phyloP scores from a whole-genome alignment of 2,113 vertebrate species.

The Grammomys surdaster region DNA sequence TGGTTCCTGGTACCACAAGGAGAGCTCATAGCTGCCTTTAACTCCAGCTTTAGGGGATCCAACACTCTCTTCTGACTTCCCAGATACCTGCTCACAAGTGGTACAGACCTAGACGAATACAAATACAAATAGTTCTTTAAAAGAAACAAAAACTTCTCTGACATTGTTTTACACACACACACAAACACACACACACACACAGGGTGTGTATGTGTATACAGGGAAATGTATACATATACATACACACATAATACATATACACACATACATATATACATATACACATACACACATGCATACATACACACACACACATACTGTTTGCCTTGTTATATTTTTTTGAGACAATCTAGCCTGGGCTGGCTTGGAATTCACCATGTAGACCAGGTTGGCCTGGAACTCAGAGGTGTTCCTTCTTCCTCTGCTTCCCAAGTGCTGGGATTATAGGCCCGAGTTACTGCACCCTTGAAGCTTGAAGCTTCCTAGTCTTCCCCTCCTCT shows the following conservation, averaged over 20 bases:
- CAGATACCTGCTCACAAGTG: background rate
- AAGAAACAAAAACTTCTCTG: background rate
- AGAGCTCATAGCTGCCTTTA: background rate
- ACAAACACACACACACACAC: no score
- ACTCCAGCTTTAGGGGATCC: no score
- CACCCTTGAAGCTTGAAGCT: background rate
- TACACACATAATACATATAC: no score
- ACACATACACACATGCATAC: background rate
- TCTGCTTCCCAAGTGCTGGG: background rate
- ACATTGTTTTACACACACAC: background rate
- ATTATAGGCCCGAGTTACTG: background rate
- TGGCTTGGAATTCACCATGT: background rate
- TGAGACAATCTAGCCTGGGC: background rate
- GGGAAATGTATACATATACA: background rate
- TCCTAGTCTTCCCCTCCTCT: background rate
- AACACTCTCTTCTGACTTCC: background rate
- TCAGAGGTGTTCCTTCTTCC: background rate
- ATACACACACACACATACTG: background rate
- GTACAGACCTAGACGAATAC: background rate
- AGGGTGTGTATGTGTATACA: background rate
- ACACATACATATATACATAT: background rate
- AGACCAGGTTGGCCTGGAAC: background rate
- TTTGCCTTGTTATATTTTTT: background rate
- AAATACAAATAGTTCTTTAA: background rate
- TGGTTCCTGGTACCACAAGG: background rate